Conservation (phyloP, 2,888 invertebrate species). For the Papilio demoleus region DNA sequence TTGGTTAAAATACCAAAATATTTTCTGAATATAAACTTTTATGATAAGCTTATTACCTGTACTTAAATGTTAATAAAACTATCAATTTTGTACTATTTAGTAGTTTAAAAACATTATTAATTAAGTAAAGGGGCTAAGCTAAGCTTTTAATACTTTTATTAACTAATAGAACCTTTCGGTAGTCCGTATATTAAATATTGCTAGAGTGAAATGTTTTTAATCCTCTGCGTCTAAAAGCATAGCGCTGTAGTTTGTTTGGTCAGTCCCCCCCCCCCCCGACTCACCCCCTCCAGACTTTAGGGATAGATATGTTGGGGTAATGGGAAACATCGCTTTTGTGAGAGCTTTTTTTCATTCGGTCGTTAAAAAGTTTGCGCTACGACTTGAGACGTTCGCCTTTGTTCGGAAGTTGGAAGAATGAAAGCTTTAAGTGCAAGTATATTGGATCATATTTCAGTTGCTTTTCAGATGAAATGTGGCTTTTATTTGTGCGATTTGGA, state of each 20-base stretch:
- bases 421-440: slow-evolving; percentile 35
- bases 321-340: slow-evolving; percentile 42
- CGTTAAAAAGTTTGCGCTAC: slow-evolving; percentile 57
- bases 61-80: background rate
- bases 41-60: no score
- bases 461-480: slow-evolving; percentile 29
- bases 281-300: slow-evolving; percentile 43
- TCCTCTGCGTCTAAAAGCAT: slow-evolving; percentile 62
- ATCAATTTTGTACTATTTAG: background rate
- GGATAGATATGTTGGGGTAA: slow-evolving; percentile 41
- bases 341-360: slow-evolving; percentile 48
- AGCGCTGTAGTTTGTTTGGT: slow-evolving; percentile 61
- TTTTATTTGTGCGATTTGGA: slow-evolving; percentile 20
- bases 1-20: no score
- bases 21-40: no score
- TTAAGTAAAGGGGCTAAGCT: background rate
- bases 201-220: slow-evolving; percentile 49
- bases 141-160: slow-evolving; percentile 38
- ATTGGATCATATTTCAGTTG: slow-evolving; percentile 39
- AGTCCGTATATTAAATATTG: slow-evolving; percentile 43
- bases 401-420: slow-evolving; percentile 42
- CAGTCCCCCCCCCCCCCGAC: slow-evolving; percentile 48
- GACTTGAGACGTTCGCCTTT: slow-evolving; percentile 46
- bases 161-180: slow-evolving; percentile 23
- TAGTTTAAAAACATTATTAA: background rate